Conservation (phyloP, 2,113 vertebrate species). For the Baryphthengus martii region DNA sequence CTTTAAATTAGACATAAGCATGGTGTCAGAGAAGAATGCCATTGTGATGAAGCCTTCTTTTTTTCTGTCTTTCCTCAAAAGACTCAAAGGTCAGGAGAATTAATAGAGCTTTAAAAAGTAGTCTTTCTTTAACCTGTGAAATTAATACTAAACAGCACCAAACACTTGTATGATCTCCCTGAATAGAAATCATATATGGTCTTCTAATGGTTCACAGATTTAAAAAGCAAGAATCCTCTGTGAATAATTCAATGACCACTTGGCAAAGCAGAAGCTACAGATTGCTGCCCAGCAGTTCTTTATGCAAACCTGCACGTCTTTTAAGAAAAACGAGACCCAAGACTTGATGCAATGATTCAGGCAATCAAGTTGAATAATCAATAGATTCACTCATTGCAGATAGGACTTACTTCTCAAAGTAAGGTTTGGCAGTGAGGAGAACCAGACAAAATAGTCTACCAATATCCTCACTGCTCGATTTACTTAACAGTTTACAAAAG, state of each 20-base stretch:
- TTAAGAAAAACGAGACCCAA: neutral
- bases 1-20: neutral
- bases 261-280: neutral
- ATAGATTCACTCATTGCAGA: neutral
- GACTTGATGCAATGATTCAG: neutral
- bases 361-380: neutral
- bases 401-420: neutral
- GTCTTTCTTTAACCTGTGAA: neutral
- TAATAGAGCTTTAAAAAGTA: neutral
- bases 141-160: neutral
- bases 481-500: neutral
- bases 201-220: neutral
- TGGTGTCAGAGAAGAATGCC: neutral
- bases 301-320: neutral
- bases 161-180: neutral
- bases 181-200: neutral
- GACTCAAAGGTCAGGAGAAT: neutral
- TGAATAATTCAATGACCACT: neutral
- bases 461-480: neutral
- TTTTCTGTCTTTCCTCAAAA: neutral
- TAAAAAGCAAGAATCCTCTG: neutral
- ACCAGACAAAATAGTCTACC: neutral
- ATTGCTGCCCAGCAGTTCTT: neutral
- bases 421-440: neutral
- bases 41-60: neutral